A percentile compares a stretch with the other conserved stretches of the same genome.
Evolutionary conservation across 1,140 invertebrate genomes (phyloP).

Genomic region (Drosophila ohnishii): DNA sequence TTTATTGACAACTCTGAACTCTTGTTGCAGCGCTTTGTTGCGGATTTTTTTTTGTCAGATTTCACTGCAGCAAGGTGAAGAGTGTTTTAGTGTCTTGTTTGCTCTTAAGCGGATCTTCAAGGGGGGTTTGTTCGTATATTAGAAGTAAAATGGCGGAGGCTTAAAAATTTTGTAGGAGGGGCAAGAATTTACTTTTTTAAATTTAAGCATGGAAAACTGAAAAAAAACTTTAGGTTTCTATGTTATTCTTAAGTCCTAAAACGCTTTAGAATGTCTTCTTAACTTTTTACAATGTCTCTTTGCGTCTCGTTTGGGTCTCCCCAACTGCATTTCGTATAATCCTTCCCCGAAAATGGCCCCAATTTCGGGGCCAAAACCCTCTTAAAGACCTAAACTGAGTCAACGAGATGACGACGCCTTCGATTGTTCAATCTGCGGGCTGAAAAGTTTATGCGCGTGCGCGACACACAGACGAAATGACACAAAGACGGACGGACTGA

Average conservation of each 20-base stretch:
- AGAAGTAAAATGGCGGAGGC: not conserved
- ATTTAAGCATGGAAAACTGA: not conserved
- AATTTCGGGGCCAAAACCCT: slow-evolving; percentile 68
- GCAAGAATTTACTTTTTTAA: not conserved
- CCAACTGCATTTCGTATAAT: not conserved
- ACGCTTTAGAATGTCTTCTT: no score
- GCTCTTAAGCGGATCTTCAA: slow-evolving; percentile 15
- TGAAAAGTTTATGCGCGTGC: slow-evolving; percentile 61
- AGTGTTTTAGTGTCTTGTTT: slow-evolving; percentile 15
- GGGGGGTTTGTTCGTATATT: not conserved
- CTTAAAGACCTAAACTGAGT: slow-evolving; percentile 41
- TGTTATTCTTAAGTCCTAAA: no score
- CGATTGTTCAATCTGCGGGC: slow-evolving; percentile 26
- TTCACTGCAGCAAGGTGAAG: slow-evolving; percentile 47
- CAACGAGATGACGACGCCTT: slow-evolving; percentile 35
- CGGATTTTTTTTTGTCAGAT: slow-evolving; percentile 41
- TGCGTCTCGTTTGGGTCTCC: not conserved
- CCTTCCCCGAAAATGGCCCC: slow-evolving; percentile 2
- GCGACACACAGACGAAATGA: slow-evolving; percentile 48
- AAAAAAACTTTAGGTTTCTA: not conserved
- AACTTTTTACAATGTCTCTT: not conserved
- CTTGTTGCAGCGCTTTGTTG: slow-evolving; percentile 59
- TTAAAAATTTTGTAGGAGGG: not conserved
- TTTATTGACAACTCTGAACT: slow-evolving; percentile 79
- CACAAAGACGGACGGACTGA: slow-evolving; percentile 29